Conservation (phyloP, 2,888 invertebrate genomes). For the Lasioglossum calceatum region DNA sequence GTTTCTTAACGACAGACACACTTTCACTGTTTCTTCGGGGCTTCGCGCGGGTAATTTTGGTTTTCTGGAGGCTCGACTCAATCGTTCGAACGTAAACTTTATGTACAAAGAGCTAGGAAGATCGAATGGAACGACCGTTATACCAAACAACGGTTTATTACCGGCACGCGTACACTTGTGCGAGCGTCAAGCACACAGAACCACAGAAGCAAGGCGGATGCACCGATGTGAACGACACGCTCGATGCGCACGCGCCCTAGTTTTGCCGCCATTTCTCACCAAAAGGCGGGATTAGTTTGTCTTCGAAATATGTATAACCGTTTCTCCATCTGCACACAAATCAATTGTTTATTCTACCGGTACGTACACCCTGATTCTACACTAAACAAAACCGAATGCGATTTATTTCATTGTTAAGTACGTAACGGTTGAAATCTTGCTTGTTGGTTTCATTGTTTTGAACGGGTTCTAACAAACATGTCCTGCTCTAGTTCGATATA, state of each 20-base stretch:
- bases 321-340: background rate
- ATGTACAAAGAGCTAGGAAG: conserved; percentile 28
- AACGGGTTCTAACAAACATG: background rate
- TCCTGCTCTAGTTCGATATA: conserved; percentile 17
- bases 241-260: conserved; percentile 43
- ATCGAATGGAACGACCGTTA: conserved; percentile 60
- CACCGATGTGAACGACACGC: conserved; percentile 47
- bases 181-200: conserved; percentile 56
- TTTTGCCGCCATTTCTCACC: conserved; percentile 57
- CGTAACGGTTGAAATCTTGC: background rate
- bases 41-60: background rate
- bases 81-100: conserved; percentile 19
- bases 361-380: background rate
- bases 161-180: conserved; percentile 62
- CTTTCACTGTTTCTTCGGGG: conserved; percentile 26
- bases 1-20: conserved; percentile 38
- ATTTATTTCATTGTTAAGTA: background rate
- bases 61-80: conserved; percentile 1
- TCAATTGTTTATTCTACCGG: background rate
- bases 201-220: conserved; percentile 45
- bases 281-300: conserved; percentile 46
- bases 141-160: conserved; percentile 61
- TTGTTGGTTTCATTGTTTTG: background rate
- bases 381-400: background rate
- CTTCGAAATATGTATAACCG: conserved; percentile 5